Evolutionary conservation across 2,797 vertebrate genomes (phyloP).

Genomic region (Gallirallus australis): DNA sequence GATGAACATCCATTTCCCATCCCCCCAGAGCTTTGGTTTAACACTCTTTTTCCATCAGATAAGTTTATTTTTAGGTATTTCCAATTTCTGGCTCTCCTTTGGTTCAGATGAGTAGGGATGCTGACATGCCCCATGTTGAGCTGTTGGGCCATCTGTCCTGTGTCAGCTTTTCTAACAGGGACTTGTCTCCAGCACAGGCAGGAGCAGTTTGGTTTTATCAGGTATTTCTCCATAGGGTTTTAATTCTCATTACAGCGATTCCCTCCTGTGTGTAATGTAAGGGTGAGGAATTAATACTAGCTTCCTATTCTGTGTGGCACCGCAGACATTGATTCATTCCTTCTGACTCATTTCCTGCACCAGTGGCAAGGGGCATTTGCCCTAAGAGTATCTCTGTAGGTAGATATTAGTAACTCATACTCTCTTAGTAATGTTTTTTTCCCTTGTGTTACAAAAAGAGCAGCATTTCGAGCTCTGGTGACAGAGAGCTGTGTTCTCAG

Average conservation of each 20-base stretch:
- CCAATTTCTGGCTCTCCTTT: background rate
- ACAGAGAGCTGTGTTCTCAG: background rate
- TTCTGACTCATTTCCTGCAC: slow-evolving; percentile 53
- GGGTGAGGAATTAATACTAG: background rate
- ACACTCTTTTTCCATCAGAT: background rate
- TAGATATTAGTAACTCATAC: slow-evolving; percentile 20
- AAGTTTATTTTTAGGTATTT: background rate
- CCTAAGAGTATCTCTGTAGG: slow-evolving; percentile 34
- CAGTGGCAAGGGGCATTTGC: background rate
- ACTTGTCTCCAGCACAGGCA: background rate
- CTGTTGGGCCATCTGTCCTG: background rate
- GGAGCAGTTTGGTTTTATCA: background rate
- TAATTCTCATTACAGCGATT: background rate
- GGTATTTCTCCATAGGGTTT: background rate
- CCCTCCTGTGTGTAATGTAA: background rate
- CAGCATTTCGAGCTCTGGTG: background rate
- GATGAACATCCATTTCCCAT: background rate
- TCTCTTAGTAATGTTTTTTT: background rate
- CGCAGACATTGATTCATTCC: slow-evolving; percentile 46
- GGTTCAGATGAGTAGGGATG: background rate
- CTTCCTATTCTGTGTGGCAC: background rate
- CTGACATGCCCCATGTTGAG: background rate
- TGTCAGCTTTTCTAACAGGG: background rate
- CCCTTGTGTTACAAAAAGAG: background rate
- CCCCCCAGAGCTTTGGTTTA: background rate